A percentile compares a stretch with the other conserved stretches of the same genome.
Evolutionary conservation across 2,113 vertebrate genomes (phyloP).

Genomic region (Tamias sibiricus): DNA sequence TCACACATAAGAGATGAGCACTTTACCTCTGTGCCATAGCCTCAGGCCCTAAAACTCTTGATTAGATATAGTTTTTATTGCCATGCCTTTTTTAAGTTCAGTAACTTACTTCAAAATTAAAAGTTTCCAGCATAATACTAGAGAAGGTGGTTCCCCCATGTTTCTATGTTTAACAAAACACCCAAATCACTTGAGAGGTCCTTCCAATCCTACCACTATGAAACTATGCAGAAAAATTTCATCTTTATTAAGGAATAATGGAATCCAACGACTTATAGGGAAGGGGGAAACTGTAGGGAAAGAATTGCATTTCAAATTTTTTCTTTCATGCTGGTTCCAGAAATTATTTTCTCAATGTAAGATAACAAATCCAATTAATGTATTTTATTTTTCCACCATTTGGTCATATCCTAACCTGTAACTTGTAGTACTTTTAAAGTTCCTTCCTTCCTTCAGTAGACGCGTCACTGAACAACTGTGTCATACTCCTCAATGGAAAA

Average conservation of each 20-base stretch:
- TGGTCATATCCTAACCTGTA: neutral
- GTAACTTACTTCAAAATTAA: constrained; percentile 7
- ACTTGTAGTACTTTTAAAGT: neutral
- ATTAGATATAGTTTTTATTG: neutral
- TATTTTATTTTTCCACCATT: neutral
- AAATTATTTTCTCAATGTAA: constrained; percentile 40
- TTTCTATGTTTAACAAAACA: neutral
- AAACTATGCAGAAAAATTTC: neutral
- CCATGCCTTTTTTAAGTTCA: neutral
- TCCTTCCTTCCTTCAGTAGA: neutral
- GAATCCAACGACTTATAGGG: neutral
- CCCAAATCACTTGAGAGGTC: neutral
- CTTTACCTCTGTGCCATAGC: too few relatives aligned
- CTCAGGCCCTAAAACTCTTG: too few relatives aligned
- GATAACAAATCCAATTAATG: neutral
- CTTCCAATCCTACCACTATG: neutral
- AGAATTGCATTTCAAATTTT: neutral
- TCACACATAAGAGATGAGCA: too few relatives aligned
- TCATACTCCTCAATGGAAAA: neutral
- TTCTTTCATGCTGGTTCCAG: neutral
- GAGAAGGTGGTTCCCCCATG: neutral
- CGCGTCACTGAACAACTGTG: neutral
- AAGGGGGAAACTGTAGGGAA: neutral
- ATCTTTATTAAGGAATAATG: neutral
- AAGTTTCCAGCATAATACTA: neutral